Evolutionary conservation across 2,888 invertebrate species (phyloP).

Genomic region (Argyresthia albistria): DNA sequence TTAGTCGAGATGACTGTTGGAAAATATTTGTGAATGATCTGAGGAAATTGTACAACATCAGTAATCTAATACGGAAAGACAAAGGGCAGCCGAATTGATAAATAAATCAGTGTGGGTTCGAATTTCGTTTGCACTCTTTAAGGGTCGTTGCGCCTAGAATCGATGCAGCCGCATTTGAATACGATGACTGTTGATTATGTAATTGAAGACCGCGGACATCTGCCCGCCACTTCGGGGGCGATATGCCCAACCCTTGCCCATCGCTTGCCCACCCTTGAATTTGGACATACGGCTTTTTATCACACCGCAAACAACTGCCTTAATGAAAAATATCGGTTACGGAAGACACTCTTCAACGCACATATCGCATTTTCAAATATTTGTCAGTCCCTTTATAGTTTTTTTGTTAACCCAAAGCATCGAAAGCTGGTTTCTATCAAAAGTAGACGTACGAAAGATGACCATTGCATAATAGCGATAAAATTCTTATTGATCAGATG

Average conservation of each 20-base stretch:
- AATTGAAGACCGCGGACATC: slow-evolving; percentile 58
- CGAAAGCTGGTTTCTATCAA: neutral
- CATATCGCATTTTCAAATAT: slow-evolving; percentile 58
- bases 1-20: too few relatives aligned
- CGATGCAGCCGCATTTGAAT: slow-evolving; percentile 52
- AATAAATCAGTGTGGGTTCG: neutral
- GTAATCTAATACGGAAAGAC: neutral
- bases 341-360: slow-evolving; percentile 48
- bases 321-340: slow-evolving; percentile 70
- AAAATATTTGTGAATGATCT: too few relatives aligned
- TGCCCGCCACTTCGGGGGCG: slow-evolving; percentile 39
- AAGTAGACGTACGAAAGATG: neutral
- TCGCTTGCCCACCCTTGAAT: slow-evolving; percentile 43
- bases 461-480: neutral
- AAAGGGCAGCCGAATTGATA: slow-evolving; percentile 4
- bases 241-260: slow-evolving; percentile 45
- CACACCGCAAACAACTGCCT: slow-evolving; percentile 45
- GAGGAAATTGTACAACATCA: neutral
- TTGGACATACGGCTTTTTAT: slow-evolving; percentile 54
- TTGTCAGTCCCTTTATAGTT: slow-evolving; percentile 32
- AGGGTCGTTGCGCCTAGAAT: slow-evolving; percentile 23
- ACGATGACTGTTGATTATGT: slow-evolving; percentile 61
- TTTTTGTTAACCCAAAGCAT: slow-evolving; percentile 10
- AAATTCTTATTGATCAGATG: neutral
- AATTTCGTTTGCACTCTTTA: slow-evolving; percentile 13